A percentile compares a stretch with the other conserved stretches of the same genome.
Conservation (phyloP, 2,888 invertebrate species). For the Prostheceraeus crozeri region DNA sequence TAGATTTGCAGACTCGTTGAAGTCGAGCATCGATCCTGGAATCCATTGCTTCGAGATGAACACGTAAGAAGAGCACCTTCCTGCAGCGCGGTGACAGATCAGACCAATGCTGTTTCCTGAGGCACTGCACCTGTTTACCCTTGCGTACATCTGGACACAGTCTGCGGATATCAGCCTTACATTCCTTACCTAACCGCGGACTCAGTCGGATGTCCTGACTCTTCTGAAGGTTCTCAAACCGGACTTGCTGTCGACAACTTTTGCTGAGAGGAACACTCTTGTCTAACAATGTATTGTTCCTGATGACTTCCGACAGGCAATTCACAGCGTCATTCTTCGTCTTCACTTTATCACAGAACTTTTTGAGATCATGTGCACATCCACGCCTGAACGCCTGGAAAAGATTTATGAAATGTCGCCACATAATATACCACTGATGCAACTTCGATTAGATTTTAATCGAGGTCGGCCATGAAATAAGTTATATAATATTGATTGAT, state of each 20-base stretch:
- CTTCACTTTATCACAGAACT: constrained; percentile 59
- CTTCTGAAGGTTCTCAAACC: constrained; percentile 79
- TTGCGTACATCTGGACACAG: constrained; percentile 45
- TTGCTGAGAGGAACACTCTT: constrained; percentile 72
- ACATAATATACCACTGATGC: no score
- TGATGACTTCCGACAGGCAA: constrained; percentile 79
- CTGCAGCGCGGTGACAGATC: constrained; percentile 66
- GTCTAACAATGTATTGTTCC: constrained; percentile 72
- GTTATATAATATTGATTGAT: no score
- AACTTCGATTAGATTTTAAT: no score
- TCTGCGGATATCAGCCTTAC: constrained; percentile 45
- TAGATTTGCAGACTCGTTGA: constrained; percentile 73
- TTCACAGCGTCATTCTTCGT: constrained; percentile 66
- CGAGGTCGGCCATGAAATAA: no score
- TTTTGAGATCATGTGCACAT: constrained; percentile 70
- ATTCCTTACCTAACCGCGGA: constrained; percentile 50
- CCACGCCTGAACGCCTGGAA: constrained; percentile 94
- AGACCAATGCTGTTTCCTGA: constrained; percentile 63
- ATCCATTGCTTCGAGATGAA: constrained; percentile 75
- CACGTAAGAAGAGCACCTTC: constrained; percentile 72
- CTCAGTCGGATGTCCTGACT: constrained; percentile 72
- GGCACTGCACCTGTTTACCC: constrained; percentile 35
- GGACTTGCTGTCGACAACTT: constrained; percentile 80
- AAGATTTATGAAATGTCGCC: no score
- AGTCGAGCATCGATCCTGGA: constrained; percentile 79